Conservation (phyloP, 2,797 vertebrate genomes). For the Xiphophorus birchmanni region DNA sequence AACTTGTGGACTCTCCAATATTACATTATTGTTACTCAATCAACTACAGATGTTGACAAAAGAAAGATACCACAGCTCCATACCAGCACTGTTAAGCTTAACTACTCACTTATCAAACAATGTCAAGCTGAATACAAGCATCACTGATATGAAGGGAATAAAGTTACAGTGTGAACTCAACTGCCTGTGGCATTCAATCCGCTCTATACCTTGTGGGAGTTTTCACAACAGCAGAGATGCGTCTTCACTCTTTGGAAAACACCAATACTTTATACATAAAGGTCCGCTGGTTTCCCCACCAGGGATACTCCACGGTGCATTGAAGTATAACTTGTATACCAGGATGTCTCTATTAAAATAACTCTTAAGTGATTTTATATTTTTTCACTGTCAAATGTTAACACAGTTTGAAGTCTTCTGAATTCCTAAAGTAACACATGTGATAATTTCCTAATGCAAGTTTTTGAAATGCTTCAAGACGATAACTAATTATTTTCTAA, state of each 20-base stretch:
- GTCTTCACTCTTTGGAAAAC: neutral
- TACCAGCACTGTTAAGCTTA: too few species aligned
- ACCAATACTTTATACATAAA: neutral
- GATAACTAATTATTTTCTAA: too few species aligned
- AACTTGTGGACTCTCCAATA: neutral
- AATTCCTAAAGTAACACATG: neutral
- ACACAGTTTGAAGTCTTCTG: neutral
- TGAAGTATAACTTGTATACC: neutral
- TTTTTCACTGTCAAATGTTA: neutral
- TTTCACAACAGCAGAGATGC: neutral
- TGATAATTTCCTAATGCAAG: neutral
- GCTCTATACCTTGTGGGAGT: neutral
- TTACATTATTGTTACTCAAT: neutral
- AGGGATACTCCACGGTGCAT: neutral
- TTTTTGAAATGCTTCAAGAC: too few species aligned
- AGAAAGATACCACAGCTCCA: neutral
- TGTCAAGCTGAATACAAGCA: neutral
- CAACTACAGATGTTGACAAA: neutral
- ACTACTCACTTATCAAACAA: neutral
- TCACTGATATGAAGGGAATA: neutral
- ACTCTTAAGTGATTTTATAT: neutral
- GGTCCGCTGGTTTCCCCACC: neutral
- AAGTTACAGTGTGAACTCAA: neutral
- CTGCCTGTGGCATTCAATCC: neutral
- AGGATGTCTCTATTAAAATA: neutral